phyloP scores from a whole-genome alignment of 2,888 invertebrate species.

The Laspeyria flexula region DNA sequence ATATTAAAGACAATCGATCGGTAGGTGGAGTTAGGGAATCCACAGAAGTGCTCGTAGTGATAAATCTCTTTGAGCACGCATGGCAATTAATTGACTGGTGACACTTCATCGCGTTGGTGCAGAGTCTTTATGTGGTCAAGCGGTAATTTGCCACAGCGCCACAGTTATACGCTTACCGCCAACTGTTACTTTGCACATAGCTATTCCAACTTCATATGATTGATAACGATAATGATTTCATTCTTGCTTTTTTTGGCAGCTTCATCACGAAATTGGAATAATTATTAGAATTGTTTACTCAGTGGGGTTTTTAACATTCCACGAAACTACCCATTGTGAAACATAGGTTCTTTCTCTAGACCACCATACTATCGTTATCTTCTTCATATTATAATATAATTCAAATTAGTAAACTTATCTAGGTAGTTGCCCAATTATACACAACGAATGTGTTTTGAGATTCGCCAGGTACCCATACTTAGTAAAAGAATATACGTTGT shows the following conservation, averaged over 20 bases:
- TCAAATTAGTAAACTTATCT: conserved; percentile 50
- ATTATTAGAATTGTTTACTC: conserved; percentile 36
- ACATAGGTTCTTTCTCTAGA: conserved; percentile 41
- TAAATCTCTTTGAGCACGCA: conserved; percentile 80
- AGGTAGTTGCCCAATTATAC: conserved; percentile 51
- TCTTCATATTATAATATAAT: conserved; percentile 51
- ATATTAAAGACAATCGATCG: conserved; percentile 31
- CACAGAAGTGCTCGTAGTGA: conserved; percentile 69
- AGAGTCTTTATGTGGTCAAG: conserved; percentile 61
- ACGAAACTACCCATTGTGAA: conserved; percentile 48
- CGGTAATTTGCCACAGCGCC: conserved; percentile 62
- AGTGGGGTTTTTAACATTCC: conserved; percentile 32
- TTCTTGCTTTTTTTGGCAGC: conserved; percentile 4
- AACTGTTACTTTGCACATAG: conserved; percentile 41
- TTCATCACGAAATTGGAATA: conserved; percentile 11
- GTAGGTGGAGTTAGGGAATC: conserved; percentile 56
- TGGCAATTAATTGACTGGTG: conserved; percentile 70
- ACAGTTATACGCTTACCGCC: conserved; percentile 28
- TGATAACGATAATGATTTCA: conserved; percentile 1
- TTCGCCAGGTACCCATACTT: conserved; percentile 45
- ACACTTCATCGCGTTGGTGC: conserved; percentile 48
- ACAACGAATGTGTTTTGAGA: conserved; percentile 43
- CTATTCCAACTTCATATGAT: conserved; percentile 5
- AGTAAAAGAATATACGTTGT: conserved; percentile 51
- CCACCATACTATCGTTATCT: conserved; percentile 46